Evolutionary conservation across 2,113 vertebrate species (phyloP), one percentile per base, ranked within the genome.

Genomic region (Monarcha castaneiventris): DNA sequence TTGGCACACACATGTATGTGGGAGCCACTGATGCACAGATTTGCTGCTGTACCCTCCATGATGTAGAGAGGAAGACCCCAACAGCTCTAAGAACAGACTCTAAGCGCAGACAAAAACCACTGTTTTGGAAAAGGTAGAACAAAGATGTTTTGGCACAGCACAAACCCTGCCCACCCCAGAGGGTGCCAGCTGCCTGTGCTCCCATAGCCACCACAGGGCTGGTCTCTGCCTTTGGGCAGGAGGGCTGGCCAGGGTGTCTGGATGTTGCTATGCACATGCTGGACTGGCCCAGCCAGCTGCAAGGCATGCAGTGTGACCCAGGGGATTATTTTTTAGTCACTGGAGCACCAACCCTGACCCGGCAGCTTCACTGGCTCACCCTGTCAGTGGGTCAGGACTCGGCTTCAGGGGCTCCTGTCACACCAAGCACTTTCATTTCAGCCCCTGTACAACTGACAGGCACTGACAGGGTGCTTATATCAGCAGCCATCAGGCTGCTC

Each of bases 161-260:
- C 51, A 27, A 80, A 23, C 20, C 17, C 18, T 18, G 29, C 8
- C n/a, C 25, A 35, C 23, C 20, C 6, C 1, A 3, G 23, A 52
- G 43, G 1, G 1, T 66, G 71, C 29, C 4, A 5, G 16, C 64
- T 82, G 52, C 16, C 32, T 0, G 1, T 41, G 61, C 21, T 41
- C 91, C 46, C 4, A 1, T 33, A 58, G 39, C 39, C 81, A 43
- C 44, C 2, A 3, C 35, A 75, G 61, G 62, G 25, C 30, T 66
- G 1, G 2, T 30, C 58, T 86, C 32, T 26, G 13, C 49, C 46
- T 33, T 13, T 20, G n/a, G 13, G 30, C 11, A 5, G 23, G 21
- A 73, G n/a, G 33, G 61, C 55, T 75, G 66, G 15, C 37, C 0
- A 0, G 37, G 44, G 15, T 39, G 75, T 13, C 46, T 1, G 0